phyloP scores from a whole-genome alignment of 2,113 vertebrate species.

The Lophura nycthemera region DNA sequence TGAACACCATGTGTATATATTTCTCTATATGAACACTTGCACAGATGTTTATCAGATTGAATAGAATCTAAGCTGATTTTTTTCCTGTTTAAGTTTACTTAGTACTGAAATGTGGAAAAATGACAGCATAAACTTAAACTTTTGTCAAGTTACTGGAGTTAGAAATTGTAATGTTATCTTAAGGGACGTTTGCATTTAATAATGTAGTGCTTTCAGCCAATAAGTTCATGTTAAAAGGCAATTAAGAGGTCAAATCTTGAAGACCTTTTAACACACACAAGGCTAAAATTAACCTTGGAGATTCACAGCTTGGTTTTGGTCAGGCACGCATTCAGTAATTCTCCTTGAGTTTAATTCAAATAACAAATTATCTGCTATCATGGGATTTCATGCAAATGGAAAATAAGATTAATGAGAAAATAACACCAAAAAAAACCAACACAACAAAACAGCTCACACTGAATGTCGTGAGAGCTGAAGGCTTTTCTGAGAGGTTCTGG shows the following conservation, averaged over 20 bases:
- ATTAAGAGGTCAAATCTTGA: slow-evolving; percentile 38
- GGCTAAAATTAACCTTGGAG: slow-evolving; percentile 50
- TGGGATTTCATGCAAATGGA: not conserved
- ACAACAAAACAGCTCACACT: not conserved
- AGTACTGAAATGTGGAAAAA: slow-evolving; percentile 44
- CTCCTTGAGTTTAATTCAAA: slow-evolving; percentile 37
- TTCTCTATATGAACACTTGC: not conserved
- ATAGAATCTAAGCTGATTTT: not conserved
- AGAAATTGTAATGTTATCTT: not conserved
- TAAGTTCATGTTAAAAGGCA: slow-evolving; percentile 40
- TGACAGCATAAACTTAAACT: not conserved
- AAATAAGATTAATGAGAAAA: not conserved
- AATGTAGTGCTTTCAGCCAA: not conserved
- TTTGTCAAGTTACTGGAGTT: slow-evolving; percentile 31
- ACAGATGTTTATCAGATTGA: not conserved
- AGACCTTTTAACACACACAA: not conserved
- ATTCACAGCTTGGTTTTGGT: not conserved
- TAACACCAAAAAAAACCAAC: too few species aligned
- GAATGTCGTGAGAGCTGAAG: not conserved
- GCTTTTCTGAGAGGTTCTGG: not conserved
- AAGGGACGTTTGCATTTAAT: slow-evolving; percentile 27
- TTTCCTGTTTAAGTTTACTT: slow-evolving; percentile 21
- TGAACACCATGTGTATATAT: not conserved
- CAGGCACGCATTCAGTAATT: slow-evolving; percentile 24
- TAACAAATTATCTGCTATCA: not conserved